Evolutionary conservation across 2,888 invertebrate species (phyloP).

Genomic region (Nowickia ferox): DNA sequence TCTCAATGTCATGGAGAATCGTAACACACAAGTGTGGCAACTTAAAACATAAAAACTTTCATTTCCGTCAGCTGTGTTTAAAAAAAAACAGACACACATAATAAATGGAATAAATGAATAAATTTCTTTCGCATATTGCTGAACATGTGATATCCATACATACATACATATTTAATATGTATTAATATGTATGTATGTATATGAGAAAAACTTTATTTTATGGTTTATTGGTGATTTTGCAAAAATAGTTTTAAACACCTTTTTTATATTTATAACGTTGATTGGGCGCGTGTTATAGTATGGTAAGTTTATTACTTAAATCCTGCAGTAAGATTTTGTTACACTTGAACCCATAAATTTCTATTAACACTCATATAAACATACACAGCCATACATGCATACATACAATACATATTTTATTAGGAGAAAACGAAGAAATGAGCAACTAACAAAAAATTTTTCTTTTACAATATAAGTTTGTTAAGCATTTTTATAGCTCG

Average conservation of each 20-base stretch:
- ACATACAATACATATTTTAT: not conserved
- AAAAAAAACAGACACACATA: not conserved
- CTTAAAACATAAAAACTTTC: conserved; percentile 20
- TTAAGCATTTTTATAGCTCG: not conserved
- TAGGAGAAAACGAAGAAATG: not conserved
- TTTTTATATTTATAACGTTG: conserved; percentile 10
- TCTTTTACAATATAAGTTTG: not conserved
- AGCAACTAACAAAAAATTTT: conserved; percentile 17
- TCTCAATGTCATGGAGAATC: not conserved
- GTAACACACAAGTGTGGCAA: not conserved
- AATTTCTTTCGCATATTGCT: conserved; percentile 1
- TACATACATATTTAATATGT: no score
- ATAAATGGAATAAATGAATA: conserved; percentile 26
- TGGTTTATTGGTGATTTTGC: not conserved
- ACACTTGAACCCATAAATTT: not conserved
- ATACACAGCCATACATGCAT: no score
- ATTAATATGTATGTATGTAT: no score
- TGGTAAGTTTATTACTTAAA: not conserved
- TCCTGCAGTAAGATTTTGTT: not conserved
- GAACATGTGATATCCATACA: conserved; percentile 1
- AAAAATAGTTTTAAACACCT: conserved; percentile 5
- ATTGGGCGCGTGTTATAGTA: not conserved
- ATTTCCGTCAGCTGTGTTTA: conserved; percentile 54
- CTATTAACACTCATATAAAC: not conserved
- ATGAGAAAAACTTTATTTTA: not conserved